phyloP scores from a whole-genome alignment of 2,888 invertebrate species.

The Cyclophora albipunctata region DNA sequence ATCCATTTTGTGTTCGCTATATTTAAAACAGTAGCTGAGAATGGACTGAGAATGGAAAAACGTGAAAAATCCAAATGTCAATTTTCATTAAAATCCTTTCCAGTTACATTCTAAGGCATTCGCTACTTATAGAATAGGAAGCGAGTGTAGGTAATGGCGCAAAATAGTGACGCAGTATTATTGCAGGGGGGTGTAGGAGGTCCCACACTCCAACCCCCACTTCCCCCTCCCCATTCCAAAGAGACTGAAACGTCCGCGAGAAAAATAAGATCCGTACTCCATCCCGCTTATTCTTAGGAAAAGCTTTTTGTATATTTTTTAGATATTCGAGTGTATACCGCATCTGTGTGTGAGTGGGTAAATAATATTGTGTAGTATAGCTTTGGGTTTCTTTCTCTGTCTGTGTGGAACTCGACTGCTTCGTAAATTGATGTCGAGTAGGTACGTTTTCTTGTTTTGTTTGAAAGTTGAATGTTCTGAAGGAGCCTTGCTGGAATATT shows the following conservation, averaged over 20 bases:
- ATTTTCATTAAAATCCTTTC: too few species aligned
- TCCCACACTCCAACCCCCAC: conserved; percentile 38
- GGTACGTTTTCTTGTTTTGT: conserved; percentile 19
- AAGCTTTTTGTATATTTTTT: conserved; percentile 70
- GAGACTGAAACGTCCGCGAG: conserved; percentile 75
- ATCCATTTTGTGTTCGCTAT: too few species aligned
- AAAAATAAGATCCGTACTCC: conserved; percentile 75
- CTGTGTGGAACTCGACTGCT: conserved; percentile 36
- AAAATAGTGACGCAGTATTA: conserved; percentile 78
- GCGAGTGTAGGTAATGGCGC: conserved; percentile 77
- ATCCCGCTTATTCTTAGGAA: conserved; percentile 73
- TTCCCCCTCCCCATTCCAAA: conserved; percentile 36
- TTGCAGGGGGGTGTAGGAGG: conserved; percentile 64
- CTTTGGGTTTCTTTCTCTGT: conserved; percentile 29
- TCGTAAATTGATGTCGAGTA: conserved; percentile 34
- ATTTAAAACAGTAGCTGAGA: too few species aligned
- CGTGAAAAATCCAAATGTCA: too few species aligned
- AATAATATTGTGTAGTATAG: conserved; percentile 35
- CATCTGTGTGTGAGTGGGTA: conserved; percentile 53
- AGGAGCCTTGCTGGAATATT: background rate
- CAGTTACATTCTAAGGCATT: conserved; percentile 49
- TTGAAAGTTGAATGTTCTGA: conserved; percentile 9
- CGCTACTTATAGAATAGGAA: conserved; percentile 74
- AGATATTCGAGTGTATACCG: conserved; percentile 43
- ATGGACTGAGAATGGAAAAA: too few species aligned